Base-by-base conservation (phyloP, 2,888 invertebrate genomes). In the Lepas anatifera region DNA sequence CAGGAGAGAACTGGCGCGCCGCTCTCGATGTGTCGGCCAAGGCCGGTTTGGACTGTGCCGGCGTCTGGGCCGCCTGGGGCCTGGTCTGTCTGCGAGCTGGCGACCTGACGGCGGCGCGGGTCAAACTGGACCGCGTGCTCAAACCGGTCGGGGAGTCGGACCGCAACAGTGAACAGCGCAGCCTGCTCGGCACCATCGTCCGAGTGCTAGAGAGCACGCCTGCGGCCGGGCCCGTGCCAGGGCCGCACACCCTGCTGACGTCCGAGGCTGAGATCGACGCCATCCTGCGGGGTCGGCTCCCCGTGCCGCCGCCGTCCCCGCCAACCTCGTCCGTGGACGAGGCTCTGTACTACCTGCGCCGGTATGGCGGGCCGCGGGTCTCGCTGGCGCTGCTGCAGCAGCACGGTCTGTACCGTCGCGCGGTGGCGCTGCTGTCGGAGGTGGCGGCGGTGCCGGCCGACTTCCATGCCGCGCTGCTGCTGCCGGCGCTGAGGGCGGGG, bases 21-120 rank as follows among this genome's bases (percentile, higher is more conserved):
- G 95, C 83, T 7, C 77, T 83, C 75, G 81, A 83, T 73, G 88
- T 95, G 63, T 92, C 93, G 2, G 89, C 93, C 0, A 95, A 95
- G 81, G 89, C 88, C 71, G 93, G 93, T 0, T 81, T 92, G 27
- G 87, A 92, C 27, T 84, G 87, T 11, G 85, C 85, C 58, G 83
- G 90, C 52, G 91, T 95, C 0, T 87, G 94, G 84, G 89, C 89
- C 0, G 89, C 91, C 0, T 93, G 94, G 90, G 95, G 94, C 0
- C 87, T 92, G 77, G 87, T 89, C 22, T 90, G 88, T 73, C 81
- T 92, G 6, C 87, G 87, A 76, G 89, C 89, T 0, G 92, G 93
- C 0, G 87, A 90, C 77, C 89, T 89, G 77, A 84, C 85, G 70
- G 85, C 86, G 66, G 94, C 94, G 39, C 81, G 90, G 27, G 87